Percentiles rank a stretch among this genome's conserved stretches.
Evolutionary conservation across 2,113 vertebrate genomes (phyloP).

Genomic region (Butorides virescens): DNA sequence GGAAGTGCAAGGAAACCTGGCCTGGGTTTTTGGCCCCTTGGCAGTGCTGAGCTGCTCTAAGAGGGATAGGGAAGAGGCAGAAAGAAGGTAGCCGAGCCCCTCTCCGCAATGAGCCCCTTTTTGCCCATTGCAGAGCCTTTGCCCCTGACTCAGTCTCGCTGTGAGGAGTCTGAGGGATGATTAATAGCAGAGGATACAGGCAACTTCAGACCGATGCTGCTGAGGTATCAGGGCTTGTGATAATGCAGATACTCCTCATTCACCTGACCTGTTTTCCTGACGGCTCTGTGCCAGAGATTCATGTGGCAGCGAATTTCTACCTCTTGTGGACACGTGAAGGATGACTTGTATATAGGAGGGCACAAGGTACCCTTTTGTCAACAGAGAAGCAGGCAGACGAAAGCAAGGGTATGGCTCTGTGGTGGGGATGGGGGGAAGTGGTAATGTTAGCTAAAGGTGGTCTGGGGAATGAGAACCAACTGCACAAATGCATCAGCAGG

Average conservation of each 20-base stretch:
- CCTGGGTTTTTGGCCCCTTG: not conserved
- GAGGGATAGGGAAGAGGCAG: not conserved
- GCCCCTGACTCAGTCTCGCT: fast-evolving
- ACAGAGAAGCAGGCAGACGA: not conserved
- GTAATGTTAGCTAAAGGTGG: not conserved
- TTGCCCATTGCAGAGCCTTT: not conserved
- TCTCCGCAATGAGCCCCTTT: not conserved
- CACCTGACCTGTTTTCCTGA: not conserved
- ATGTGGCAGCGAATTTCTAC: not conserved
- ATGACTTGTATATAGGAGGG: not conserved
- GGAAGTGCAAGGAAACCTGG: not conserved
- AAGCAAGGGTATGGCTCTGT: not conserved
- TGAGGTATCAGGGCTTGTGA: not conserved
- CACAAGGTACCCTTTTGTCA: not conserved
- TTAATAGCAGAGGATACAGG: not conserved
- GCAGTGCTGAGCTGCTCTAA: not conserved
- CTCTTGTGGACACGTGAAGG: not conserved
- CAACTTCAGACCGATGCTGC: not conserved
- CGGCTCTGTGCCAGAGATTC: not conserved
- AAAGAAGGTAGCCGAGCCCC: not conserved
- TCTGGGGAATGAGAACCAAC: not conserved
- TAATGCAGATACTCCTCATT: not conserved
- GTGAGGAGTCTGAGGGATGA: not conserved
- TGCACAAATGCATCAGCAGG: not conserved
- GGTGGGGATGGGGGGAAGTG: not conserved